Evolutionary conservation across 2,797 vertebrate species (phyloP), one percentile per base, ranked within the genome.

Genomic region (Ficedula albicollis): DNA sequence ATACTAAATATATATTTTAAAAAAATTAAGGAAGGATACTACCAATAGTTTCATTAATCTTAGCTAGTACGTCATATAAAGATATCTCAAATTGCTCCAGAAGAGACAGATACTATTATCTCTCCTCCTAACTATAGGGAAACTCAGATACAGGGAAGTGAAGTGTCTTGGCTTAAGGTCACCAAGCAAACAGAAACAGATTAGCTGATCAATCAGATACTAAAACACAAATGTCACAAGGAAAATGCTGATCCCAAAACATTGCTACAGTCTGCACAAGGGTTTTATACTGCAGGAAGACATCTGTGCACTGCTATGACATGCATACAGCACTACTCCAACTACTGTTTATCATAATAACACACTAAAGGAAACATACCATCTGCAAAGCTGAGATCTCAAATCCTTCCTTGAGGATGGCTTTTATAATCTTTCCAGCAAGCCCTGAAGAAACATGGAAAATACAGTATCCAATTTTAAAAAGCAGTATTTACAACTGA

Each of bases 371-470:
- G 49, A 59, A 78, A 96, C 97, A 90, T 98, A 99, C 99, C 99
- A 99, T 99, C 95, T 99, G 98, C 96, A 99, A 98, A 63, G 99
- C 99, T 66, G 99, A 98, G 94, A 99, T 98, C 90, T 99, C 97
- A 98, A 99, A 99, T 86, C 99, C 98, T 73, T 98, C 98, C 36
- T 98, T 97, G 79, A 97, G 96, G 92, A 99, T 98, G 84, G 99
- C 98, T 97, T 98, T 98, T 63, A 99, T 97, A 91, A 99, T 99
- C 96, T 98, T 99, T 81, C 99, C 99, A 22, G 98, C 87, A 54
- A 99, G 93, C 26, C 98, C 99, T 99, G 97, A 88, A 92, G 96
- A 97, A 68, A 96, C 10, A 96, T 67, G 80, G 18, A 93, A 69
- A 93, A 51, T 13, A 49, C 4, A 44, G 30, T 27, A 70, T 10